Percentiles rank a stretch among this genome's conserved stretches.
Conservation (phyloP, 2,888 invertebrate species). For the Anodontia alba region DNA sequence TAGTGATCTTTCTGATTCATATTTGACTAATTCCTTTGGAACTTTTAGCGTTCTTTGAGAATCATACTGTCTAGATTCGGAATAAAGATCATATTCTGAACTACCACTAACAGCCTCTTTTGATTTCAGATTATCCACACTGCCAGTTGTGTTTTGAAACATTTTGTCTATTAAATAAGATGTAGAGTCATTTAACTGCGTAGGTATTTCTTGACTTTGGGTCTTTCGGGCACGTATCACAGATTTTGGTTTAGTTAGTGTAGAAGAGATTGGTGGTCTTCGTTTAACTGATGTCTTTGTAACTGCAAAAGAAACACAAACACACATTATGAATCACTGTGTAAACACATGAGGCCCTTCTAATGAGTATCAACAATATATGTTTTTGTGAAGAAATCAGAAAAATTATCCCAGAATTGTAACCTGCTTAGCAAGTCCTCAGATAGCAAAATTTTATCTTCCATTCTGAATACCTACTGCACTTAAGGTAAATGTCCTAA, state of each 20-base stretch:
- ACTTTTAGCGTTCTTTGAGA: slow-evolving; percentile 13
- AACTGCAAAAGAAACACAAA: slow-evolving; percentile 37
- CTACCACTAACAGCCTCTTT: slow-evolving; percentile 28
- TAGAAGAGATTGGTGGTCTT: slow-evolving; percentile 22
- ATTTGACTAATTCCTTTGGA: neutral
- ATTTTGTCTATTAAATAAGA: slow-evolving; percentile 79
- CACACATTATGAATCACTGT: neutral
- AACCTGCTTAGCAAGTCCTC: too few relatives aligned
- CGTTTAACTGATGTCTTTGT: slow-evolving; percentile 52
- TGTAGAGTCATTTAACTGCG: slow-evolving; percentile 67
- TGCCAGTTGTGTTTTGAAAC: slow-evolving; percentile 71
- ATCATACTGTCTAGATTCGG: slow-evolving; percentile 72
- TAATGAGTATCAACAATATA: too few relatives aligned
- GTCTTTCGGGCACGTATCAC: slow-evolving; percentile 63
- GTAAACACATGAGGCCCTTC: too few relatives aligned
- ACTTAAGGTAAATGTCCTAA: too few relatives aligned
- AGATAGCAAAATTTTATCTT: too few relatives aligned
- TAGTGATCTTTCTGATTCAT: slow-evolving; percentile 15
- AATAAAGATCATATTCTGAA: slow-evolving; percentile 74
- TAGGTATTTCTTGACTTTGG: slow-evolving; percentile 56
- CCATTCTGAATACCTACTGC: too few relatives aligned
- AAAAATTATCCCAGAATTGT: too few relatives aligned
- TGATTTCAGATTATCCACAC: slow-evolving; percentile 52
- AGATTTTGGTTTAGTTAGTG: slow-evolving; percentile 54
- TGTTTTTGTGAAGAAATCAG: too few relatives aligned